A percentile compares a stretch with the other conserved stretches of the same genome.
Evolutionary conservation across 2,888 invertebrate species (phyloP).

Genomic region (Apamea crenata): DNA sequence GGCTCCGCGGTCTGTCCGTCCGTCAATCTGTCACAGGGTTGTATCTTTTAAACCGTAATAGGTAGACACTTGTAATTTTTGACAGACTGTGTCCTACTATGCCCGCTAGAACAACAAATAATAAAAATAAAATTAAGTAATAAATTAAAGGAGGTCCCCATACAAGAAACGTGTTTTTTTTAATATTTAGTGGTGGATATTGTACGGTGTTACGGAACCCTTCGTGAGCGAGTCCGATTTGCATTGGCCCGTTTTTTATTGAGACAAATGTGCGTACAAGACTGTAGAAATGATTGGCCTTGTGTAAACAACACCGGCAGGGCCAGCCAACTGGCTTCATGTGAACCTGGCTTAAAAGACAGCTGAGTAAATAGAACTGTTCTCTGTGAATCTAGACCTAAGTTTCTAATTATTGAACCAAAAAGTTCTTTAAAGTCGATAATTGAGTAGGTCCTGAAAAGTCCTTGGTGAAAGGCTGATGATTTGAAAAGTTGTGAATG

Average conservation of each 20-base stretch:
- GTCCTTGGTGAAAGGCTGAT: conserved; percentile 14
- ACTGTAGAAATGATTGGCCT: not conserved
- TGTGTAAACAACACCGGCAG: not conserved
- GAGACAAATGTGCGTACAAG: not conserved
- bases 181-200: no score
- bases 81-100: no score
- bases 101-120: no score
- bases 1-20: not conserved
- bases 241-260: not conserved
- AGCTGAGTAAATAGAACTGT: conserved; percentile 7
- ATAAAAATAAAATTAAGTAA: no score
- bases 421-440: conserved; percentile 36
- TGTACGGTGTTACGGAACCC: no score
- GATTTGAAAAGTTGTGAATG: conserved; percentile 33
- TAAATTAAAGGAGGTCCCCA: no score
- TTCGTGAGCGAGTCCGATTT: no score
- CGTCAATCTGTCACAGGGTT: not conserved
- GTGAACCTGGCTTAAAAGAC: not conserved
- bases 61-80: no score
- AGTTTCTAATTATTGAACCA: conserved; percentile 37
- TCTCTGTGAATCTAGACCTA: conserved; percentile 20
- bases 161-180: no score
- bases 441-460: conserved; percentile 20
- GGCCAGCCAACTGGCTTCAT: not conserved
- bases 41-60: no score